phyloP scores from a whole-genome alignment of 2,888 invertebrate species.

The Euplexia lucipara region DNA sequence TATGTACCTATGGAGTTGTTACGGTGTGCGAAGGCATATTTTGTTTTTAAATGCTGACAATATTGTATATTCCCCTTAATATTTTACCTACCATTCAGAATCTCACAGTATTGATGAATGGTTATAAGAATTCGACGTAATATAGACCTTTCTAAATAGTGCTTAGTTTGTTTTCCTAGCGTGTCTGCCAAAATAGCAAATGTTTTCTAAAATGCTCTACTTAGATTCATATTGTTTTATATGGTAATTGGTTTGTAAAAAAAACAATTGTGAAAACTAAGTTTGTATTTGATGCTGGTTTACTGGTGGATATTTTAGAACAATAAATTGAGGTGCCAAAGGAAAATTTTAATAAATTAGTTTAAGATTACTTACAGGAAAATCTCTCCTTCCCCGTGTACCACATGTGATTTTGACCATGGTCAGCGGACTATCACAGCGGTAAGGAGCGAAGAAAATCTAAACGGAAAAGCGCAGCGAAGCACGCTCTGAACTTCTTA shows the following conservation, averaged over 20 bases:
- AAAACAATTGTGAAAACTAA: too few species aligned
- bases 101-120: not conserved
- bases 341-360: conserved; percentile 7
- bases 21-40: not conserved
- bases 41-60: not conserved
- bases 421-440: too few species aligned
- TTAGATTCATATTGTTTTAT: conserved; percentile 12
- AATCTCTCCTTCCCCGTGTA: too few species aligned
- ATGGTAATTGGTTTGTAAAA: conserved; percentile 8
- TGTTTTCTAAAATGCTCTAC: not conserved
- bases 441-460: too few species aligned
- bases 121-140: conserved; percentile 12
- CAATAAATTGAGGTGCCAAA: conserved; percentile 50
- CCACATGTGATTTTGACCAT: too few species aligned
- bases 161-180: conserved; percentile 5
- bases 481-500: too few species aligned
- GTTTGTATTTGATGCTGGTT: not conserved
- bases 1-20: too few species aligned
- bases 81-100: conserved; percentile 1
- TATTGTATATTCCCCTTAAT: not conserved
- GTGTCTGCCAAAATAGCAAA: not conserved
- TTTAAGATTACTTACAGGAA: not conserved
- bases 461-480: not conserved
- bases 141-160: conserved; percentile 1
- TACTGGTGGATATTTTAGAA: conserved; percentile 30